phyloP scores from a whole-genome alignment of 2,113 vertebrate genomes.

The Dasyurus viverrinus region DNA sequence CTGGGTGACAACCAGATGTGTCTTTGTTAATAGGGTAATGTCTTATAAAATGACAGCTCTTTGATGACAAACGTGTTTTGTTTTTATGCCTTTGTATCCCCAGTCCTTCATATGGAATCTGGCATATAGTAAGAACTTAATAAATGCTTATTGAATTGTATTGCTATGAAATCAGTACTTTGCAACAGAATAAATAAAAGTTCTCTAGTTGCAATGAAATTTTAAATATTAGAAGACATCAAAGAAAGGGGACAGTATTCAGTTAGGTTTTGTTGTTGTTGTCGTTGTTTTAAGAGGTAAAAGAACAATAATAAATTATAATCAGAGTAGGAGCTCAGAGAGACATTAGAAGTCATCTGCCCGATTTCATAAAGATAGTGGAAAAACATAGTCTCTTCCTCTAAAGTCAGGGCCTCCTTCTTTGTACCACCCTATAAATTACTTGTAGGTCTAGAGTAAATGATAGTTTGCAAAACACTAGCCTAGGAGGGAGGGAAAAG shows the following conservation, averaged over 20 bases:
- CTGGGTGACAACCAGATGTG: constrained; percentile 11
- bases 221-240: neutral
- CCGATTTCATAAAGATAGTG: neutral
- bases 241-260: neutral
- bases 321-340: neutral
- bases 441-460: neutral
- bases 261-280: neutral
- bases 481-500: neutral
- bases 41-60: neutral
- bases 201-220: neutral
- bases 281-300: neutral
- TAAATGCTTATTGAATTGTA: neutral
- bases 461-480: neutral
- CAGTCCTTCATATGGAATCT: neutral
- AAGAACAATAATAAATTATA: neutral
- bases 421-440: neutral
- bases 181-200: fast-evolving
- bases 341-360: neutral
- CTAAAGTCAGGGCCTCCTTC: neutral
- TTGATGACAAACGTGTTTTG: neutral
- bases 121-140: neutral
- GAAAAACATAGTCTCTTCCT: neutral
- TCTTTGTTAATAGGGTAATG: neutral
- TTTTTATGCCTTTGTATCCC: neutral
- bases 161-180: neutral